Conservation (phyloP, 1,140 invertebrate species). For the Chymomyza costata region DNA sequence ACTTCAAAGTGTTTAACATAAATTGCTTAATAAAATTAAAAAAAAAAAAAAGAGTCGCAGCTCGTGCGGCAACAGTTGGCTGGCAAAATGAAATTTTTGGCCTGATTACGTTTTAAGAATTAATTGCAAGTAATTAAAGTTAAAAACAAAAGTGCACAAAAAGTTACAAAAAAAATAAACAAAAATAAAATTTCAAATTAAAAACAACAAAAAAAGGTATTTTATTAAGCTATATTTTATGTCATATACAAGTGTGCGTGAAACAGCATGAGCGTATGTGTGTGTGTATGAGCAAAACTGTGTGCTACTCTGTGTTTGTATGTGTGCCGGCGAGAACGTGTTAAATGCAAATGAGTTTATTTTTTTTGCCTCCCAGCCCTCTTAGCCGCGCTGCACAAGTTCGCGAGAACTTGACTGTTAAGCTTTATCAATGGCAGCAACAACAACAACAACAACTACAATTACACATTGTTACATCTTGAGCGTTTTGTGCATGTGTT, state of each 20-base stretch:
- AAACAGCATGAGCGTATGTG: neutral
- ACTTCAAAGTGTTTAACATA: slow-evolving; percentile 27
- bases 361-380: neutral
- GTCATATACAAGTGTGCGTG: slow-evolving; percentile 12
- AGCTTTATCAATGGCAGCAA: slow-evolving; percentile 58
- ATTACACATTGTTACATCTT: slow-evolving; percentile 68
- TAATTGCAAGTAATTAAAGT: slow-evolving; percentile 43
- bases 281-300: neutral
- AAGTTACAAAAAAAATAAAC: slow-evolving; percentile 27
- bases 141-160: slow-evolving; percentile 24
- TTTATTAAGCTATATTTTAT: slow-evolving; percentile 34
- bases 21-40: no score
- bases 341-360: slow-evolving; percentile 62
- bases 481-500: slow-evolving; percentile 30
- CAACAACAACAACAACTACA: slow-evolving; percentile 30
- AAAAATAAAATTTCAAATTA: neutral
- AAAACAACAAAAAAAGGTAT: neutral
- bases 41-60: no score
- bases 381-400: neutral
- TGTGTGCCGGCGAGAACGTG: slow-evolving; percentile 37
- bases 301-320: slow-evolving; percentile 8
- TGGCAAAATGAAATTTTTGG: slow-evolving; percentile 41
- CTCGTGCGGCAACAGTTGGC: slow-evolving; percentile 13
- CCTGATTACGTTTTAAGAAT: slow-evolving; percentile 34
- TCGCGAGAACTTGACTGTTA: slow-evolving; percentile 41